Conservation (phyloP, 2,797 vertebrate genomes). For the Poecilia gillii region DNA sequence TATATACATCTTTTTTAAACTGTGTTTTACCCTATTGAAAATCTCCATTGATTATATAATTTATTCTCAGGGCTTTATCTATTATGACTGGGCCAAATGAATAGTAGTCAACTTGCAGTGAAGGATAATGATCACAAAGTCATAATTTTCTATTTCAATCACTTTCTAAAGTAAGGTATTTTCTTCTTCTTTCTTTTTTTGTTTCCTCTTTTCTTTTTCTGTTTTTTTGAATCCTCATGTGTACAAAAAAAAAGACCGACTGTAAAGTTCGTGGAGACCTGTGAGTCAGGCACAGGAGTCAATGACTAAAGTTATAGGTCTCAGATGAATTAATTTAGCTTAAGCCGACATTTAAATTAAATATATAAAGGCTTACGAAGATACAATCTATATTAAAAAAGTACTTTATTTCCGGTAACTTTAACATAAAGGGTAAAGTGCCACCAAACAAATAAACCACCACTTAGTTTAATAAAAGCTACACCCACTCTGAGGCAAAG, state of each 20-base stretch:
- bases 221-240: neutral
- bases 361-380: neutral
- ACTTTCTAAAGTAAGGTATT: neutral
- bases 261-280: neutral
- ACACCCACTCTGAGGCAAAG: conserved; percentile 34
- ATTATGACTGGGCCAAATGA: conserved; percentile 40
- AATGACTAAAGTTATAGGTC: neutral
- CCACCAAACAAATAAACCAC: conserved; percentile 33
- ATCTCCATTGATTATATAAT: conserved; percentile 12
- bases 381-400: neutral
- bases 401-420: conserved; percentile 7
- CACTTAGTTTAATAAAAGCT: conserved; percentile 47
- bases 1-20: neutral
- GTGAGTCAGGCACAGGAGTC: conserved; percentile 4
- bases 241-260: neutral
- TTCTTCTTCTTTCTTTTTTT: neutral
- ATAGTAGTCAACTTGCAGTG: conserved; percentile 41
- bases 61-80: conserved; percentile 32
- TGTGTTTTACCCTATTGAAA: neutral
- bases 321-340: neutral
- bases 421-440: conserved; percentile 9
- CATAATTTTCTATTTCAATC: conserved; percentile 30
- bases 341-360: conserved; percentile 9
- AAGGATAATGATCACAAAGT: conserved; percentile 39
- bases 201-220: neutral